Base-by-base conservation (phyloP, 1,140 invertebrate species). In the Lepidotrigona ventralis region DNA sequence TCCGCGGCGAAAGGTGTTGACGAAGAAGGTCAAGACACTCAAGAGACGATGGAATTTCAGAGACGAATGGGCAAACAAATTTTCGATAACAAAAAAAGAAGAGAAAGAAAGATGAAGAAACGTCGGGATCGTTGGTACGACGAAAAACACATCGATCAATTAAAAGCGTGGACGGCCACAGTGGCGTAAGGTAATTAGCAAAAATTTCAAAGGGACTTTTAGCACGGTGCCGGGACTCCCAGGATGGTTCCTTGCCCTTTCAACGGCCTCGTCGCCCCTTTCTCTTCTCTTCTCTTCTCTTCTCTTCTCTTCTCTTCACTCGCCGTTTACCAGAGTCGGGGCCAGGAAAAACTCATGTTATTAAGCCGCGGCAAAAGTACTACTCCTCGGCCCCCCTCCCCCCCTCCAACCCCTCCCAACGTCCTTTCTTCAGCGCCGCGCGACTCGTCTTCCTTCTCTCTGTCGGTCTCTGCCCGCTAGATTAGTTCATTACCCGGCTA, bases 401-500 rank as follows among this genome's bases (percentile, higher is more conserved):
- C n/a, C 78, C 81, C 33, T 33, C 33, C 33, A 2, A 1, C 33
- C 33, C 33, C 33, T 33, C 33, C 33, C 33, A 1, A 2, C 39
- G 66, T 80, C 82, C 71, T 83, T 81, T 87, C 83, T 79, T 82
- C 73, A 68, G 63, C 69, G 12, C 26, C 63, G 60, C 73, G 19
- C 39, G 70, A 70, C 74, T 75, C 71, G 78, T 69, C 73, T 78
- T 79, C 70, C 69, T 72, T 56, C 68, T 81, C 70, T 69, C 68
- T 64, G 54, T 60, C 79, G 79, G 81, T 46, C 39, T 46, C 39
- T 80, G 76, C 88, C 85, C 68, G 86, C 88, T 87, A 91, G 91
- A 91, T 91, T 91, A 91, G 91, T 91, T 91, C 91, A 91, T 91
- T 91, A 91, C 84, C 86, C 85, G 84, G 85, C 84, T 68, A 85